phyloP scores from a whole-genome alignment of 2,113 vertebrate genomes.

The Mesocricetus auratus region DNA sequence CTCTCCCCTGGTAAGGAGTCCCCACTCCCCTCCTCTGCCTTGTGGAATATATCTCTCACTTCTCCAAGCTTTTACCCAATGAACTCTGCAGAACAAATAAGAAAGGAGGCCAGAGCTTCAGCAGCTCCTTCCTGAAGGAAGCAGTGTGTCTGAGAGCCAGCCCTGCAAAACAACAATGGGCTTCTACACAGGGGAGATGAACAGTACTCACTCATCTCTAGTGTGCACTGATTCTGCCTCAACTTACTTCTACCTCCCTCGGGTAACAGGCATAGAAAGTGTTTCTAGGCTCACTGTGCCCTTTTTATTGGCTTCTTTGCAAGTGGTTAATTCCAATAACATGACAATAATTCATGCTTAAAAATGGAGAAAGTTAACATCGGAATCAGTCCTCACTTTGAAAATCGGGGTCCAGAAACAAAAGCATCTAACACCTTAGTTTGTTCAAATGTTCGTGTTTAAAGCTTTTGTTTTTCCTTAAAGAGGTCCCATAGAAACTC shows the following conservation, averaged over 20 bases:
- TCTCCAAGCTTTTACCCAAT: constrained; percentile 1
- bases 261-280: constrained; percentile 43
- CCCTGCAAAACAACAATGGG: not conserved
- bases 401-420: not conserved
- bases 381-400: not conserved
- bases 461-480: not conserved
- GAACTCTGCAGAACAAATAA: not conserved
- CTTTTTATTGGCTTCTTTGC: constrained; percentile 48
- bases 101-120: not conserved
- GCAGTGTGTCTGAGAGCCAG: not conserved
- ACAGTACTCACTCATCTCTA: constrained; percentile 16
- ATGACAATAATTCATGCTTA: not conserved
- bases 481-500: constrained; percentile 37
- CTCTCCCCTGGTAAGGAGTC: not conserved
- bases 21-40: not conserved
- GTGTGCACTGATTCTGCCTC: constrained; percentile 18
- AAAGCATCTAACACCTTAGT: not conserved
- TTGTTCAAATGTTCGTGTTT: constrained; percentile 13
- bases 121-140: not conserved
- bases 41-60: not conserved
- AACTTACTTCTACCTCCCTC: not conserved
- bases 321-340: not conserved
- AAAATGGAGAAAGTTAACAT: constrained; percentile 2
- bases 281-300: not conserved
- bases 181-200: not conserved